Evolutionary conservation across 1,140 invertebrate species (phyloP).

Genomic region (Drosophila insularis): DNA sequence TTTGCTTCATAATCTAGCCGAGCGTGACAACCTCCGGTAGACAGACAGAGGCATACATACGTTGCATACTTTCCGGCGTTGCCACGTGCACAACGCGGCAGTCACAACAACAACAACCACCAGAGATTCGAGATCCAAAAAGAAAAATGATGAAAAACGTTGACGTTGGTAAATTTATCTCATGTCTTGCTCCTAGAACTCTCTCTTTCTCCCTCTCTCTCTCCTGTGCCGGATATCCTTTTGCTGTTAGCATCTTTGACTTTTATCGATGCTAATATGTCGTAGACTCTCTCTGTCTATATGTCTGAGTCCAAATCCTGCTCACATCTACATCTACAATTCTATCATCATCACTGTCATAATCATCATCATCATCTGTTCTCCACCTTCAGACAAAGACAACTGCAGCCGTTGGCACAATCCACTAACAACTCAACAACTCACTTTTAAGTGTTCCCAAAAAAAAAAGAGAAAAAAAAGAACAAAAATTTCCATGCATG

Average conservation of each 20-base stretch:
- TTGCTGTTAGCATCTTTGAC: slow-evolving; percentile 72
- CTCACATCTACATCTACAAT: neutral
- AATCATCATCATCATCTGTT: neutral
- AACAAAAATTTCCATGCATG: slow-evolving; percentile 27
- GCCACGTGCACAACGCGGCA: neutral
- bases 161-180: slow-evolving; percentile 1
- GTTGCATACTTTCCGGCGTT: slow-evolving; percentile 46
- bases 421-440: slow-evolving; percentile 10
- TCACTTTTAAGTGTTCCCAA: slow-evolving; percentile 4
- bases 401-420: slow-evolving; percentile 53
- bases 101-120: neutral
- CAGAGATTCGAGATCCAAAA: neutral
- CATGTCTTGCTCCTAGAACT: neutral
- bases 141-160: neutral
- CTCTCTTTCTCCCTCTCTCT: neutral
- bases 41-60: slow-evolving; percentile 18
- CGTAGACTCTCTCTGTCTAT: slow-evolving; percentile 4
- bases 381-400: neutral
- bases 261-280: slow-evolving; percentile 76
- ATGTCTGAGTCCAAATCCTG: slow-evolving; percentile 11
- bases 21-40: slow-evolving; percentile 31
- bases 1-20: slow-evolving; percentile 49
- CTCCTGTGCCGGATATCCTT: slow-evolving; percentile 64
- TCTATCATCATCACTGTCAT: slow-evolving; percentile 16
- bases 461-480: slow-evolving; percentile 24